Evolutionary conservation across 2,888 invertebrate genomes (phyloP).

Genomic region (Andrena bucephala): DNA sequence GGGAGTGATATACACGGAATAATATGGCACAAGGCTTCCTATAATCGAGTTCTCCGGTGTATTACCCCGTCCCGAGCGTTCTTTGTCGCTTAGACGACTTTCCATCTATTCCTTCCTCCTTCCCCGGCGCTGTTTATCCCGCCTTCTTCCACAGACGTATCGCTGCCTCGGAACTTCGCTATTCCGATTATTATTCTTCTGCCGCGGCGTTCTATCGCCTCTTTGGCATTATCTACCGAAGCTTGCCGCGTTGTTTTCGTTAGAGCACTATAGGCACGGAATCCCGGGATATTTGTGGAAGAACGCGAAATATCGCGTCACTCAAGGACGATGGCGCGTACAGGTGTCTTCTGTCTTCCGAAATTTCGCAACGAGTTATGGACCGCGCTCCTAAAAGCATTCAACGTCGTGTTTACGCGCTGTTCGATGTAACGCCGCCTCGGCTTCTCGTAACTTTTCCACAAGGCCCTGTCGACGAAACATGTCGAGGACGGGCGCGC

Average conservation of each 20-base stretch:
- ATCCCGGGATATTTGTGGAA: too few species aligned
- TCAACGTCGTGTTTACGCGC: constrained; percentile 45
- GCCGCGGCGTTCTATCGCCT: background rate
- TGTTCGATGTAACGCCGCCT: background rate
- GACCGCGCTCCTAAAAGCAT: background rate
- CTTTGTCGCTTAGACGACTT: constrained; percentile 40
- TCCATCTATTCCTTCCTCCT: constrained; percentile 11
- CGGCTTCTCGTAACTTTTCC: constrained; percentile 10
- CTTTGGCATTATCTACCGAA: too few species aligned
- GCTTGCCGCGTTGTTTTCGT: too few species aligned
- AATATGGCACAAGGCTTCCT: constrained; percentile 69
- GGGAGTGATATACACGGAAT: constrained; percentile 65
- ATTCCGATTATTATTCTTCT: constrained; percentile 38
- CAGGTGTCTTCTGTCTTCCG: background rate
- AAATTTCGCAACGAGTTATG: background rate
- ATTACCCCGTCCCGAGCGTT: constrained; percentile 40
- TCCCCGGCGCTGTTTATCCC: background rate
- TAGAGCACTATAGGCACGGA: too few species aligned
- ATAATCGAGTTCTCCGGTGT: constrained; percentile 50
- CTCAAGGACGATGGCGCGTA: background rate
- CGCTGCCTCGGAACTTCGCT: constrained; percentile 33
- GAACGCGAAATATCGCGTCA: too few species aligned
- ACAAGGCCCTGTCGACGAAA: background rate
- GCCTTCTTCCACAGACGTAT: background rate
- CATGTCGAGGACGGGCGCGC: background rate